A percentile compares a stretch with the other conserved stretches of the same genome.
phyloP scores from a whole-genome alignment of 1,140 invertebrate species.

The Physella acuta region DNA sequence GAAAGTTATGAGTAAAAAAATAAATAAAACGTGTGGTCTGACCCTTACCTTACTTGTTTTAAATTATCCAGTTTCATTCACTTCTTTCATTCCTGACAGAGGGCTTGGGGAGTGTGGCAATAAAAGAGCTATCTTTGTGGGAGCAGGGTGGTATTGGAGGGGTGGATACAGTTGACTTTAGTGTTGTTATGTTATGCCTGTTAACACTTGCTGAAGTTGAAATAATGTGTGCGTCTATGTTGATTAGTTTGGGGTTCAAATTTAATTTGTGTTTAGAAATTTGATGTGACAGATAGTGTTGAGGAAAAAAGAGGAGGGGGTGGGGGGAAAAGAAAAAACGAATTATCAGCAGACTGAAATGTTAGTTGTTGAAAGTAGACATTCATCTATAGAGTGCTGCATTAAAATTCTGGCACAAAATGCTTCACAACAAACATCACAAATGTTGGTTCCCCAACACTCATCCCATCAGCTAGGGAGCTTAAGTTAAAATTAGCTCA shows the following conservation, averaged over 20 bases:
- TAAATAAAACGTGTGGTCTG: constrained; percentile 21
- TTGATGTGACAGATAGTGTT: not conserved
- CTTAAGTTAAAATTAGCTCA: not conserved
- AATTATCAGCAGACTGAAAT: no score
- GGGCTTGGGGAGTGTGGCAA: not conserved
- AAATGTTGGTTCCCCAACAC: no score
- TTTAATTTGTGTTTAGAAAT: not conserved
- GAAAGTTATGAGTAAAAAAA: not conserved
- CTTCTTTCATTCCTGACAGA: constrained; percentile 7
- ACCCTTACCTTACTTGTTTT: constrained; percentile 18
- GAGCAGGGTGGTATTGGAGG: not conserved
- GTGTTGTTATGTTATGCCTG: constrained; percentile 14
- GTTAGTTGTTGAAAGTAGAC: no score
- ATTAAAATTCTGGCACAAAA: no score
- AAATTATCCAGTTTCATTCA: not conserved
- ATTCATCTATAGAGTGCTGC: no score
- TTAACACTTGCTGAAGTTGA: constrained; percentile 13
- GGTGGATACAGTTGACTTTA: not conserved
- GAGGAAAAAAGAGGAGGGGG: not conserved
- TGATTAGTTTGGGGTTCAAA: not conserved
- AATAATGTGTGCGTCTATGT: not conserved
- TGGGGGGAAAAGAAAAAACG: constrained; percentile 7
- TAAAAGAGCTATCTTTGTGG: not conserved
- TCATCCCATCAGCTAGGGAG: constrained; percentile 3
- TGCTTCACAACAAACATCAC: no score